Evolutionary conservation across 2,797 vertebrate species (phyloP).

Genomic region (Chaenodraco wilsoni): DNA sequence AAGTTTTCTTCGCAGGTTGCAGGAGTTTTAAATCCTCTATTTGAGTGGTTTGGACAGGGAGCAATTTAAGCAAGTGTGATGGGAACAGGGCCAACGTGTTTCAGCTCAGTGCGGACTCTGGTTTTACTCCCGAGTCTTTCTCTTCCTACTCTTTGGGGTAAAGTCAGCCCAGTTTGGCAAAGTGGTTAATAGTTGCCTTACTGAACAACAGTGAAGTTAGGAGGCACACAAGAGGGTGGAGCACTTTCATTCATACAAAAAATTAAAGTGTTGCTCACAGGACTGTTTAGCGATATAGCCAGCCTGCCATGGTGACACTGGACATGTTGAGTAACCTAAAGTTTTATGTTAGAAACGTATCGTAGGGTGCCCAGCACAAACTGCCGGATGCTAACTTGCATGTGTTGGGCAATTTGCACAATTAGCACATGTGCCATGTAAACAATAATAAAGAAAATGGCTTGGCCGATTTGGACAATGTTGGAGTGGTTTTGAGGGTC

Average conservation of each 20-base stretch:
- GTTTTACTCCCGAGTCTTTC: background rate
- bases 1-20: background rate
- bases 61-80: background rate
- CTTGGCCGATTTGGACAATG: too few species aligned
- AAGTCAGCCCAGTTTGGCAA: constrained; percentile 27
- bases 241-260: constrained; percentile 33
- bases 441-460: too few species aligned
- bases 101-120: background rate
- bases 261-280: background rate
- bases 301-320: too few species aligned
- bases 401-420: too few species aligned
- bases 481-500: too few species aligned
- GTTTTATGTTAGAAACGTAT: too few species aligned
- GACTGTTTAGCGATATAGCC: background rate
- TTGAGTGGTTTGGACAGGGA: background rate
- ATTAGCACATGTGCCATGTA: too few species aligned
- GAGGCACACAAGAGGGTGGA: constrained; percentile 31
- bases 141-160: constrained; percentile 18
- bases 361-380: too few species aligned
- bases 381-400: too few species aligned
- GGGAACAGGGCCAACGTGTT: constrained; percentile 3
- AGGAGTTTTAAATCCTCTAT: background rate
- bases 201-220: constrained; percentile 16
- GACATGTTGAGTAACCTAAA: too few species aligned
- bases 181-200: constrained; percentile 7